Conservation (phyloP, 2,888 invertebrate genomes). For the Rhimphoctona megacephalus region DNA sequence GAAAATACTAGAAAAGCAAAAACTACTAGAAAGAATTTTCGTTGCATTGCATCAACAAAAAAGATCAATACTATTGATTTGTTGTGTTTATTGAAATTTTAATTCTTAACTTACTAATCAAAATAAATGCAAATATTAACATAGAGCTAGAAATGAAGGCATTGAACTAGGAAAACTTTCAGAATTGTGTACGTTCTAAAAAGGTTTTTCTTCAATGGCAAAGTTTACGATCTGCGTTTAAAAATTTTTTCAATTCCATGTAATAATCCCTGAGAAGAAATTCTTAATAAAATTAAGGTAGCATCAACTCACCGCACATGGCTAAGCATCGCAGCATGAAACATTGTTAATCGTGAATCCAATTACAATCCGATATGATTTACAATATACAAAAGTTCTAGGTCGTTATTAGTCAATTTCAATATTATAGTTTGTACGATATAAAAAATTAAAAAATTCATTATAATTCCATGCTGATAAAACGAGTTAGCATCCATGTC, state of each 20-base stretch:
- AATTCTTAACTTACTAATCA: neutral
- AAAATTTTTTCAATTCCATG: neutral
- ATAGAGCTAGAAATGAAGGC: neutral
- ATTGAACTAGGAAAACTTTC: neutral
- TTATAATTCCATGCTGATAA: constrained; percentile 76
- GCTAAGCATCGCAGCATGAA: constrained; percentile 86
- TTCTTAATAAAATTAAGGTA: constrained; percentile 13
- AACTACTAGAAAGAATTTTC: neutral
- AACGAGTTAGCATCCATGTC: constrained; percentile 45
- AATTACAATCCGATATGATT: constrained; percentile 76
- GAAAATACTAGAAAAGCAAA: neutral
- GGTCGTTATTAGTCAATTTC: constrained; percentile 48
- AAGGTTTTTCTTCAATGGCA: neutral
- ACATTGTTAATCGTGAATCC: constrained; percentile 84
- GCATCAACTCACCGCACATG: constrained; percentile 86
- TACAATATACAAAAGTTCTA: constrained; percentile 58
- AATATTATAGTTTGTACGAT: constrained; percentile 28
- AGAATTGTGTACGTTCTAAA: neutral
- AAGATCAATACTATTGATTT: neutral
- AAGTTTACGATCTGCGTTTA: neutral
- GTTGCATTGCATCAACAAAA: neutral
- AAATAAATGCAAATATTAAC: neutral
- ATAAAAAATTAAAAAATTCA: constrained; percentile 61
- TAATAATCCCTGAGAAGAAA: neutral
- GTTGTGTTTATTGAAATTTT: neutral